These are phyloP conservation scores for Amyelois transitella DNA, from an alignment of 1,140 invertebrate genomes.

Conservation along the genomic window DNA sequence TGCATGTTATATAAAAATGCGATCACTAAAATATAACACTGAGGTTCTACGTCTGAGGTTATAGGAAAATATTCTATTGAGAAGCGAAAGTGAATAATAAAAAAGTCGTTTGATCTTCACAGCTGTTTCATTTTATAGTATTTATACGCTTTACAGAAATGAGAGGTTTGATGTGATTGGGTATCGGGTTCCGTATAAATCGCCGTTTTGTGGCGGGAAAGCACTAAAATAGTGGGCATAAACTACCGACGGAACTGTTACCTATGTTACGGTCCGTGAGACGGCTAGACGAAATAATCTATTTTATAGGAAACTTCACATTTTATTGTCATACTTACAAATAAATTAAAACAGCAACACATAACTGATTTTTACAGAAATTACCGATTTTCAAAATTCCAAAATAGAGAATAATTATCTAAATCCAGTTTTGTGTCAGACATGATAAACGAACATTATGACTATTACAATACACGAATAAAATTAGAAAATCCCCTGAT, in stretches of 20 bases:
- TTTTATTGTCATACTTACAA: background rate
- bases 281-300: background rate
- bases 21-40: too few species aligned
- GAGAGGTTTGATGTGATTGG: background rate
- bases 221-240: background rate
- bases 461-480: too few species aligned
- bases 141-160: background rate
- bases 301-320: background rate
- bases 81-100: background rate
- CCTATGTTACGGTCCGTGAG: background rate
- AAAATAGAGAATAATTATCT: too few species aligned
- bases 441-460: too few species aligned
- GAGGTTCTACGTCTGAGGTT: too few species aligned
- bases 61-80: background rate
- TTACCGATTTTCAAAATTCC: too few species aligned
- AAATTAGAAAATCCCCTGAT: too few species aligned
- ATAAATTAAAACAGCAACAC: too few species aligned
- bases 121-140: background rate
- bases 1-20: too few species aligned
- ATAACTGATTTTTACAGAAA: too few species aligned
- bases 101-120: background rate
- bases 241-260: background rate
- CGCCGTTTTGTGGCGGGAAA: background rate
- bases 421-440: too few species aligned
- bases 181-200: background rate